phyloP scores from a whole-genome alignment of 2,888 invertebrate species.

The Acrobasis suavella region DNA sequence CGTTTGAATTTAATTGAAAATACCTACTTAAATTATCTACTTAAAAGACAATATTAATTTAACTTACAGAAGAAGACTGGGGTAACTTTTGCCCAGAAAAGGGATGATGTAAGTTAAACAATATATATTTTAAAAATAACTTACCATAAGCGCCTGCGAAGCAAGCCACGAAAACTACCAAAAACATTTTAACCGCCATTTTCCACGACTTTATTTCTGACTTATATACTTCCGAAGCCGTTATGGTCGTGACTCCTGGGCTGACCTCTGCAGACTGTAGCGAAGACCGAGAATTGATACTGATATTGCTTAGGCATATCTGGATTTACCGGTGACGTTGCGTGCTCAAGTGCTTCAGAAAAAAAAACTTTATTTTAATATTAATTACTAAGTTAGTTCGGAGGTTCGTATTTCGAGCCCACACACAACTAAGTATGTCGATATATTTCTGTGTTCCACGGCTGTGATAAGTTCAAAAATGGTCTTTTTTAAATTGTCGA shows the following conservation, averaged over 20 bases:
- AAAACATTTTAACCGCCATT: constrained; percentile 26
- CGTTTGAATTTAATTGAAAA: no score
- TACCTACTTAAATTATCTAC: no score
- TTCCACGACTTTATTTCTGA: background rate
- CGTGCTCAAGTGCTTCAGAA: constrained; percentile 39
- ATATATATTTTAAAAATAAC: background rate
- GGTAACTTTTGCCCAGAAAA: no score
- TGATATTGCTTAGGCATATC: constrained; percentile 53
- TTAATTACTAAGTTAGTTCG: no score
- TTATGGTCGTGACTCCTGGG: constrained; percentile 20
- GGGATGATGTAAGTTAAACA: background rate
- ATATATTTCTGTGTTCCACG: no score
- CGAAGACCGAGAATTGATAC: constrained; percentile 41
- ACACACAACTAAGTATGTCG: no score
- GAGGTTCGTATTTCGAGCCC: no score
- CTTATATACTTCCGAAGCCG: constrained; percentile 14
- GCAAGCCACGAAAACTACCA: constrained; percentile 24
- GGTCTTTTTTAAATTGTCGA: no score
- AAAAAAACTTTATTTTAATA: background rate
- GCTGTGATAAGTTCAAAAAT: no score
- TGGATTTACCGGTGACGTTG: constrained; percentile 64
- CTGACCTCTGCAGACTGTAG: constrained; percentile 29
- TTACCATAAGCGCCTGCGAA: constrained; percentile 26
- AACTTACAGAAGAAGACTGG: background rate
- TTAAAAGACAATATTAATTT: no score